phyloP scores from a whole-genome alignment of 2,888 invertebrate species.

The Laothoe populi region DNA sequence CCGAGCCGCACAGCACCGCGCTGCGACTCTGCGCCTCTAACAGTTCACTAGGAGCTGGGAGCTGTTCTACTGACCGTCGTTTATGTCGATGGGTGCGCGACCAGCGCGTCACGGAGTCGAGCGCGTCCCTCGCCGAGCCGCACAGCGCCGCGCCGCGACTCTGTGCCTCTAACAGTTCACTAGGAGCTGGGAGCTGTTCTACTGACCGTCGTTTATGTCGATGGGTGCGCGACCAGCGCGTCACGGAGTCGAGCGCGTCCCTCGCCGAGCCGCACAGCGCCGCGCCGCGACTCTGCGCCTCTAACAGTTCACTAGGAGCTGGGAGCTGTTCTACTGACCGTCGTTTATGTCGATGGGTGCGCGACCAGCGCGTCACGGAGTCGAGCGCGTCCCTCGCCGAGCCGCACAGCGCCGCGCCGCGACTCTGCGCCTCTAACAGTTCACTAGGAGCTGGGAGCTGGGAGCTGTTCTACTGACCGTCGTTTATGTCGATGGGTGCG shows the following conservation, averaged over 20 bases:
- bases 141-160: conserved; percentile 64
- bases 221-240: conserved; percentile 48
- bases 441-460: no score
- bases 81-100: conserved; percentile 38
- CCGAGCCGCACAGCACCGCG: conserved; percentile 61
- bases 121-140: conserved; percentile 57
- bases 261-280: no score
- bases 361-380: no score
- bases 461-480: no score
- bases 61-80: conserved; percentile 38
- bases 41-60: conserved; percentile 58
- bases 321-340: no score
- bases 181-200: conserved; percentile 48
- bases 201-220: conserved; percentile 36
- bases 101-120: conserved; percentile 53
- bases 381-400: no score
- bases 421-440: no score
- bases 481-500: no score
- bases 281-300: no score
- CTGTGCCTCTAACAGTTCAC: conserved; percentile 58
- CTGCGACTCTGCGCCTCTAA: conserved; percentile 61
- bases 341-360: no score
- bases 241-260: conserved; percentile 53
- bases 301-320: no score
- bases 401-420: no score